phyloP scores from a whole-genome alignment of 2,113 vertebrate genomes.

The Harpagus bidentatus region DNA sequence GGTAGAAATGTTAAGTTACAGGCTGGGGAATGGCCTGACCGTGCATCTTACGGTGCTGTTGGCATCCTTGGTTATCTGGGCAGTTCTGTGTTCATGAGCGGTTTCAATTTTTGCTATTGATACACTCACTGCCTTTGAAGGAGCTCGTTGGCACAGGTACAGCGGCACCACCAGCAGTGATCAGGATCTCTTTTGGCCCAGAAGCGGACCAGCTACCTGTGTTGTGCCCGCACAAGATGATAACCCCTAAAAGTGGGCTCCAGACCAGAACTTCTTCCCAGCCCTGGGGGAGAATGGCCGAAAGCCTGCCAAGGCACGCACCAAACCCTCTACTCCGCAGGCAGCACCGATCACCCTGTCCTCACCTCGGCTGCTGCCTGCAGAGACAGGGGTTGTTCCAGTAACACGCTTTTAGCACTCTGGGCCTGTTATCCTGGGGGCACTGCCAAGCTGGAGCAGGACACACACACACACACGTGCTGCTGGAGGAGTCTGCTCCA shows the following conservation, averaged over 20 bases:
- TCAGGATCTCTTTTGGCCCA: not conserved
- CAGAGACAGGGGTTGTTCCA: not conserved
- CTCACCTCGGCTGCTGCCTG: not conserved
- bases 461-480: rapidly evolving
- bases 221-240: not conserved
- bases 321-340: not conserved
- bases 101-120: not conserved
- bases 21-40: not conserved
- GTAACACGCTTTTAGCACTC: not conserved
- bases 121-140: not conserved
- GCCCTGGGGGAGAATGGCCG: not conserved
- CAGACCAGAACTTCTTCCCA: rapidly evolving
- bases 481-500: not conserved
- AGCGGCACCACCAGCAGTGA: not conserved
- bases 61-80: not conserved
- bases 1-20: not conserved
- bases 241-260: not conserved
- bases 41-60: not conserved
- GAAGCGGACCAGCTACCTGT: not conserved
- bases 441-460: not conserved
- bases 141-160: not conserved
- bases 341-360: not conserved
- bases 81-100: not conserved
- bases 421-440: not conserved
- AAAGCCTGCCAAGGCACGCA: not conserved